A percentile compares a stretch with the other conserved stretches of the same genome.
Conservation (phyloP, 2,797 vertebrate species). For the Catamblyrhynchus diadema region DNA sequence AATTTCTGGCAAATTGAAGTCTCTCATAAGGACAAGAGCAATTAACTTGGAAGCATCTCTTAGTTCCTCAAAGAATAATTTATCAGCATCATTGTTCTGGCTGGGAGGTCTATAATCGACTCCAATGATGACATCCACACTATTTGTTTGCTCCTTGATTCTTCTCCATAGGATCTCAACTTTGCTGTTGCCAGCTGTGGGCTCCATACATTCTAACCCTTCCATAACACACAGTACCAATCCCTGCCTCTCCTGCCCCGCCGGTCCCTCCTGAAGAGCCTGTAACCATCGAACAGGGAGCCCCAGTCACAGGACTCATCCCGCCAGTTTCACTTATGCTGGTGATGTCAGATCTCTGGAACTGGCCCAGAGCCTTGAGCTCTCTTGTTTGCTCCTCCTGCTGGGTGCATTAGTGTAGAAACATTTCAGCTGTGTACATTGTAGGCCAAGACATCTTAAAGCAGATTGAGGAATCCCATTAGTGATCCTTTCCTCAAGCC, state of each 20-base stretch:
- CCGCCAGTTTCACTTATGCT: neutral
- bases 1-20: neutral
- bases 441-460: neutral
- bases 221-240: neutral
- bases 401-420: neutral
- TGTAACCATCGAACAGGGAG: neutral
- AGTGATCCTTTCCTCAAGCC: neutral
- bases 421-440: neutral
- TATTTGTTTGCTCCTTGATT: neutral
- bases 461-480: neutral
- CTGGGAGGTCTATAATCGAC: neutral
- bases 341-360: neutral
- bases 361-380: neutral
- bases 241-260: neutral
- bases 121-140: neutral
- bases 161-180: neutral
- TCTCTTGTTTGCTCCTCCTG: neutral
- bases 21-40: neutral
- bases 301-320: neutral
- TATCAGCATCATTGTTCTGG: fast-evolving
- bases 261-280: neutral
- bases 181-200: fast-evolving
- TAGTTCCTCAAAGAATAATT: neutral
- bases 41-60: neutral
- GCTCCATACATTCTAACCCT: no score